A percentile compares a stretch with the other conserved stretches of the same genome.
phyloP scores from a whole-genome alignment of 1,140 invertebrate species.

The Microplitis demolitor region DNA sequence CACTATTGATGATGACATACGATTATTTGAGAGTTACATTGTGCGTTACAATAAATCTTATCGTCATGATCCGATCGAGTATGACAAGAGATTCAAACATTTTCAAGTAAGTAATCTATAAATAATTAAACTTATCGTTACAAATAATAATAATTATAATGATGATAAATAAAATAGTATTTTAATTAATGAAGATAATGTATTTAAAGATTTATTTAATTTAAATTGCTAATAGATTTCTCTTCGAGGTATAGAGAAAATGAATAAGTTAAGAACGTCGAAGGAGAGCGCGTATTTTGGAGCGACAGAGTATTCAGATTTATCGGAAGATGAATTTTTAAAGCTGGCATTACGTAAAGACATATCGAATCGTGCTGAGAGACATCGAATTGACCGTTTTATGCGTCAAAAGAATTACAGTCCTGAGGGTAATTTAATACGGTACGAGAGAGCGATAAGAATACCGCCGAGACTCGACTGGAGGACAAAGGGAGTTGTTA shows the following conservation, averaged over 20 bases:
- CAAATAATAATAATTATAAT: background rate
- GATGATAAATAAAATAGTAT: background rate
- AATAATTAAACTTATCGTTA: background rate
- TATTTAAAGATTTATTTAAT: background rate
- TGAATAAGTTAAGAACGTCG: constrained; percentile 66
- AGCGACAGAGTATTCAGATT: constrained; percentile 75
- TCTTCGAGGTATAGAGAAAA: constrained; percentile 64
- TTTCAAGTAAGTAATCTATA: constrained; percentile 66
- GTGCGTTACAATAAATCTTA: constrained; percentile 73
- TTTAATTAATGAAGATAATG: no score
- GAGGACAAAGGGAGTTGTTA: constrained; percentile 73
- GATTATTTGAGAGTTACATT: constrained; percentile 68
- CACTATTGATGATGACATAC: constrained; percentile 42
- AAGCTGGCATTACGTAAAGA: constrained; percentile 58
- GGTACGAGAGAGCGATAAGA: constrained; percentile 38
- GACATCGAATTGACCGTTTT: constrained; percentile 38
- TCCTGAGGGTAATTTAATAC: constrained; percentile 12
- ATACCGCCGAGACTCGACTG: constrained; percentile 59
- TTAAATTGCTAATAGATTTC: constrained; percentile 61
- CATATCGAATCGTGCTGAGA: constrained; percentile 38
- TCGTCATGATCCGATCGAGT: constrained; percentile 63
- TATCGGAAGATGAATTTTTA: constrained; percentile 74
- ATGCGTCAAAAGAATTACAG: constrained; percentile 38
- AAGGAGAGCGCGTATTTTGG: constrained; percentile 71
- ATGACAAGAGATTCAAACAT: constrained; percentile 64